Conservation (phyloP, 1,140 invertebrate species). For the Lysiphlebus fabarum region DNA sequence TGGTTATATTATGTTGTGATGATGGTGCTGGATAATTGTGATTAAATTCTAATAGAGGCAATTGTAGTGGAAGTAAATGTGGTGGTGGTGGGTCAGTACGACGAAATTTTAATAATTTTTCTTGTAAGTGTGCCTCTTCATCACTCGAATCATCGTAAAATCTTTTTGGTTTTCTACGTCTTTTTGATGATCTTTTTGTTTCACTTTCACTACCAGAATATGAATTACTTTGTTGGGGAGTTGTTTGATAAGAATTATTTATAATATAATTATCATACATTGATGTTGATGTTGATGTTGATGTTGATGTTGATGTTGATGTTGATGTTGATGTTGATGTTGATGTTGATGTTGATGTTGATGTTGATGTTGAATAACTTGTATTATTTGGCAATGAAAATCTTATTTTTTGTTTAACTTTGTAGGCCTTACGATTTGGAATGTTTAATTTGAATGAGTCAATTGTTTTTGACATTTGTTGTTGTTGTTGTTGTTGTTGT, state of each 20-base stretch:
- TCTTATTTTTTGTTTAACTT: constrained; percentile 34
- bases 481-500: constrained; percentile 3
- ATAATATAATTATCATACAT: too few species aligned
- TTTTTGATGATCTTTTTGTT: constrained; percentile 69
- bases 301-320: too few species aligned
- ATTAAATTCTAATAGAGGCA: too few species aligned
- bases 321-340: too few species aligned
- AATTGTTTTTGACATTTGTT: constrained; percentile 25
- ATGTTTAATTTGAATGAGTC: constrained; percentile 52
- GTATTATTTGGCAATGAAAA: constrained; percentile 13
- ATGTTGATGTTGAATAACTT: constrained; percentile 15
- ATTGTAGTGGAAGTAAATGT: background rate
- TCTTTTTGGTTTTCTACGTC: constrained; percentile 73
- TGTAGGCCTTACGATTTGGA: constrained; percentile 47
- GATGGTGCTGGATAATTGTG: too few species aligned
- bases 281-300: too few species aligned
- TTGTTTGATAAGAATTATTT: too few species aligned
- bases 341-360: background rate
- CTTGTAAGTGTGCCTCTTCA: constrained; percentile 57
- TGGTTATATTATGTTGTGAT: too few species aligned
- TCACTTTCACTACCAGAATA: constrained; percentile 52
- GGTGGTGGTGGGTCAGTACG: background rate
- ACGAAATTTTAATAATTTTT: too few species aligned
- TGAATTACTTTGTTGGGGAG: constrained; percentile 21
- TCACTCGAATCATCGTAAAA: constrained; percentile 84